A percentile compares a stretch with the other conserved stretches of the same genome.
Evolutionary conservation across 2,888 invertebrate genomes (phyloP).

Genomic region (Sturmia bella): DNA sequence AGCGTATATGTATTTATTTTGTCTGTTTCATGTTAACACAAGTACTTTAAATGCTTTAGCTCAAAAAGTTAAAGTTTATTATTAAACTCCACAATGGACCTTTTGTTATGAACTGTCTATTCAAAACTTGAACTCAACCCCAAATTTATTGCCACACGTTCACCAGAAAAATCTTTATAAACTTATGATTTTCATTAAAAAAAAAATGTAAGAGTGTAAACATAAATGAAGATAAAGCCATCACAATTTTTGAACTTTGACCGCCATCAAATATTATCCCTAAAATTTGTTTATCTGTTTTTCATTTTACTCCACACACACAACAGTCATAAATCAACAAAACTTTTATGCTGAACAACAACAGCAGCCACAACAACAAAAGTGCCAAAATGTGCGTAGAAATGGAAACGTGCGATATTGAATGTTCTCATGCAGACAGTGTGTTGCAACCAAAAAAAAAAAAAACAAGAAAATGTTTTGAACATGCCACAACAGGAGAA

Average conservation of each 20-base stretch:
- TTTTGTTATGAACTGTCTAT: slow-evolving; percentile 1
- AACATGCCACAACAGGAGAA: slow-evolving; percentile 20
- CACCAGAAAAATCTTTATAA: too few species aligned
- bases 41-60: too few species aligned
- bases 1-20: too few species aligned
- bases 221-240: slow-evolving; percentile 25
- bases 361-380: neutral
- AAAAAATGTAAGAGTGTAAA: neutral
- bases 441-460: neutral
- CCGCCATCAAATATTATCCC: slow-evolving; percentile 30
- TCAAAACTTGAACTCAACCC: neutral
- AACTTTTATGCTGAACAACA: slow-evolving; percentile 4
- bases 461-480: neutral
- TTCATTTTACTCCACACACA: neutral
- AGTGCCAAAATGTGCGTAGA: slow-evolving; percentile 33
- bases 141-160: too few species aligned
- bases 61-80: too few species aligned
- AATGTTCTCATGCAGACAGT: slow-evolving; percentile 16
- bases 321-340: slow-evolving; percentile 43
- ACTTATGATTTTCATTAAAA: too few species aligned
- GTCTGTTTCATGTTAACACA: too few species aligned
- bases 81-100: neutral
- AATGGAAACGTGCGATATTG: slow-evolving; percentile 51
- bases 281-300: slow-evolving; percentile 7
- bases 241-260: slow-evolving; percentile 14